phyloP scores from a whole-genome alignment of 2,888 invertebrate genomes.

The Aporophyla lueneburgensis region DNA sequence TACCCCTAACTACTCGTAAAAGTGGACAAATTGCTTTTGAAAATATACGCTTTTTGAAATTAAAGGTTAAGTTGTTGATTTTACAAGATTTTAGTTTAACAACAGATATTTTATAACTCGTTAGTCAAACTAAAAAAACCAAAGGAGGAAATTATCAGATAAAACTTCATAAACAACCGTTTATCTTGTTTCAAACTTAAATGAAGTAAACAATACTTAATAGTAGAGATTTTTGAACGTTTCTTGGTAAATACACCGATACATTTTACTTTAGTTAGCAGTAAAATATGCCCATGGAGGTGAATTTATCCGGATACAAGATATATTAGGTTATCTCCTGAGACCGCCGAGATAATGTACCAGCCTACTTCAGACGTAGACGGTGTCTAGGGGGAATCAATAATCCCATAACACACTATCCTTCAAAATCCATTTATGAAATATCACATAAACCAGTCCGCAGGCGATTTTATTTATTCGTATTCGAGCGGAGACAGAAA shows the following conservation, averaged over 20 bases:
- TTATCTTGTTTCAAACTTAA: constrained; percentile 38
- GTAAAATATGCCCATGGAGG: constrained; percentile 58
- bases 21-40: constrained; percentile 66
- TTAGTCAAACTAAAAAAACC: constrained; percentile 5
- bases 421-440: constrained; percentile 88
- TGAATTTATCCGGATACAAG: constrained; percentile 66
- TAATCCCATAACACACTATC: constrained; percentile 83
- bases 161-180: constrained; percentile 2
- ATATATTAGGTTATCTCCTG: constrained; percentile 75
- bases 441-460: constrained; percentile 86
- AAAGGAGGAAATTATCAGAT: constrained; percentile 6
- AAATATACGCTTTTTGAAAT: constrained; percentile 43
- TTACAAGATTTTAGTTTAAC: constrained; percentile 2
- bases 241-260: not conserved
- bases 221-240: constrained; percentile 12
- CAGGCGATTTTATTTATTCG: constrained; percentile 86
- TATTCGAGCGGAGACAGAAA: constrained; percentile 78
- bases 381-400: constrained; percentile 79
- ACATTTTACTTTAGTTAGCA: constrained; percentile 22
- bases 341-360: constrained; percentile 75
- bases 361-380: constrained; percentile 72
- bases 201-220: constrained; percentile 26
- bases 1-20: constrained; percentile 71
- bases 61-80: constrained; percentile 4
- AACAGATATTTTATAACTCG: not conserved